Evolutionary conservation across 2,888 invertebrate genomes (phyloP).

Genomic region (Cephus pygmeus): DNA sequence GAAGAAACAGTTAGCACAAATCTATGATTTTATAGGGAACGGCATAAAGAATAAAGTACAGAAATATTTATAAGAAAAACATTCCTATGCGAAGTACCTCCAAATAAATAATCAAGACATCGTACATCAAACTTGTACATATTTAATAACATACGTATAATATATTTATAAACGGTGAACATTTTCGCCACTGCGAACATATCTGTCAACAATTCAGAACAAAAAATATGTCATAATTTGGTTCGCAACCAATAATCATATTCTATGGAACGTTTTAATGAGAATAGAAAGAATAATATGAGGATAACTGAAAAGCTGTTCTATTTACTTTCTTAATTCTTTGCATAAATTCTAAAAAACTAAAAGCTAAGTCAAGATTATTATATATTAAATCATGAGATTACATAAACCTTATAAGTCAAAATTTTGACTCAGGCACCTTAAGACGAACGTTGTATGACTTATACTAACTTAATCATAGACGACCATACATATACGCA

Average conservation of each 20-base stretch:
- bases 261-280: neutral
- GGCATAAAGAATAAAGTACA: neutral
- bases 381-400: neutral
- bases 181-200: neutral
- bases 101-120: neutral
- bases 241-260: neutral
- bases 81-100: neutral
- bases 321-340: neutral
- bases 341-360: neutral
- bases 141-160: neutral
- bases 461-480: neutral
- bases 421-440: neutral
- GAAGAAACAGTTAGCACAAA: slow-evolving; percentile 18
- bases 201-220: neutral
- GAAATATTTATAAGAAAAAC: too few species aligned
- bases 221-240: neutral
- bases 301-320: neutral
- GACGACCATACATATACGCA: neutral
- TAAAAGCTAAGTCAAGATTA: neutral
- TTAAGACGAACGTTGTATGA: neutral
- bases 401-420: neutral
- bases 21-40: slow-evolving; percentile 8
- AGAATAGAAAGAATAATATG: neutral
- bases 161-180: neutral
- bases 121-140: neutral